Conservation (phyloP, 2,113 vertebrate genomes). For the Thalassoma bifasciatum region DNA sequence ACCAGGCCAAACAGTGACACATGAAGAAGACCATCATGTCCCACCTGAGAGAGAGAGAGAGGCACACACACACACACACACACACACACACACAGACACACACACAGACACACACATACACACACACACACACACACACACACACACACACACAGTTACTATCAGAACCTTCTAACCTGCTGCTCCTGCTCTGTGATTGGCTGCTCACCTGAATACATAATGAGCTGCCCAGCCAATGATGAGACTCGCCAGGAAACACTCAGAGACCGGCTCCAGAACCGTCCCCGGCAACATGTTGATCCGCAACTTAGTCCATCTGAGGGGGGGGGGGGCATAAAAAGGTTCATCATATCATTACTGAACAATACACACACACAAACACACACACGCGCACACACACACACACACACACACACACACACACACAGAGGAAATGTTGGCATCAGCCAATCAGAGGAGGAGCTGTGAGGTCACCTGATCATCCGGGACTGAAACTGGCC, state of each 20-base stretch:
- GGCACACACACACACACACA: constrained; percentile 24
- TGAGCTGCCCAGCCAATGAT: constrained; percentile 98
- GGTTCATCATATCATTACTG: no score
- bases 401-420: no score
- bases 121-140: background rate
- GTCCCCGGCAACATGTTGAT: constrained; percentile 98
- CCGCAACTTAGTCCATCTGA: constrained; percentile 95
- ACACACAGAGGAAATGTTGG: no score
- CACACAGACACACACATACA: background rate
- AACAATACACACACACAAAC: no score
- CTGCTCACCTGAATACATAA: constrained; percentile 89
- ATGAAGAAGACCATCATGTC: constrained; percentile 99
- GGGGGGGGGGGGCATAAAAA: no score
- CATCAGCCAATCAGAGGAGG: constrained; percentile 3
- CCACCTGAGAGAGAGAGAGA: constrained; percentile 90
- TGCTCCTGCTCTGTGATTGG: constrained; percentile 9
- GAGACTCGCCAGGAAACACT: constrained; percentile 97
- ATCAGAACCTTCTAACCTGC: background rate
- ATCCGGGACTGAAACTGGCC: constrained; percentile 98
- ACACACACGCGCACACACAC: background rate
- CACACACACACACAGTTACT: background rate
- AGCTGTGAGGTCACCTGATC: constrained; percentile 88
- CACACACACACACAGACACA: background rate
- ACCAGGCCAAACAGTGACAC: constrained; percentile 99
- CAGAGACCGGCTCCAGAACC: constrained; percentile 95